These are phyloP conservation scores for Xiphophorus maculatus DNA, from an alignment of 2,113 vertebrate genomes.

Conservation along the genomic window DNA sequence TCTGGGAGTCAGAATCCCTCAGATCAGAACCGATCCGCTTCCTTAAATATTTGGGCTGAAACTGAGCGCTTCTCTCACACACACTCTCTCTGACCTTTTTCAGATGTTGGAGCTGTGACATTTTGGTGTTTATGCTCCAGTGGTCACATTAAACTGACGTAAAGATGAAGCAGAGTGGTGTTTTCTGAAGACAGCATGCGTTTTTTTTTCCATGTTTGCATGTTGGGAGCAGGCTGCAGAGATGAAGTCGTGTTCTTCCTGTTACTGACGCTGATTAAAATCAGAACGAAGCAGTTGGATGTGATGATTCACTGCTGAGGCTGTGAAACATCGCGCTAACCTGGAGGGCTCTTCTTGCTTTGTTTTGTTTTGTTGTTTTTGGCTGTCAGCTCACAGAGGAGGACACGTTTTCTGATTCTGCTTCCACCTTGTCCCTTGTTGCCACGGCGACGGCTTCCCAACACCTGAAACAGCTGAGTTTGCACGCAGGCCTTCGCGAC, in stretches of 20 bases:
- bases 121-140: conserved; percentile 34
- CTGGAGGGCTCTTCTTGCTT: conserved; percentile 27
- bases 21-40: not conserved
- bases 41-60: not conserved
- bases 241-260: conserved; percentile 1
- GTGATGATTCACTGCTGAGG: conserved; percentile 48
- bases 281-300: conserved; percentile 20
- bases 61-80: no score
- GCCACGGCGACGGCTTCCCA: not conserved
- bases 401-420: not conserved
- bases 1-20: not conserved
- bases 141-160: conserved; percentile 17
- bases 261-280: conserved; percentile 16
- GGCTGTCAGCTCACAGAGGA: conserved; percentile 14
- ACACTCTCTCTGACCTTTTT: conserved; percentile 21
- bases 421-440: not conserved
- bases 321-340: conserved; percentile 53
- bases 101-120: conserved; percentile 45
- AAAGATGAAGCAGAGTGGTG: no score
- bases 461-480: conserved; percentile 1
- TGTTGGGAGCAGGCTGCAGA: not conserved
- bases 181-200: not conserved
- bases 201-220: conserved; percentile 8
- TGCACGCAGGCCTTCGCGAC: conserved; percentile 2
- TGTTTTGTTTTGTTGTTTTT: not conserved